Base-by-base conservation (phyloP, 2,113 vertebrate genomes). In the Ovibos moschatus region DNA sequence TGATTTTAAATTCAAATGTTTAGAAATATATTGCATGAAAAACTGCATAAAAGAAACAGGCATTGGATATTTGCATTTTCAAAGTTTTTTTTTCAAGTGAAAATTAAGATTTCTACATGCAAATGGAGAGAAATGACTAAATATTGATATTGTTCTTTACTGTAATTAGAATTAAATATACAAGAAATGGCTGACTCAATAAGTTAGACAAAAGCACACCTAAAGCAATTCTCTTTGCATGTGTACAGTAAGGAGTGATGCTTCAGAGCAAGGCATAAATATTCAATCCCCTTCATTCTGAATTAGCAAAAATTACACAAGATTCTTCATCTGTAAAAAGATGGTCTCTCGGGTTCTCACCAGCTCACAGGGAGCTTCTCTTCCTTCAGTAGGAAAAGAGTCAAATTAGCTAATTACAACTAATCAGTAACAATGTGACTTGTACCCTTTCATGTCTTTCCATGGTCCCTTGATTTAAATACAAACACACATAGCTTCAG, bases 1-100 rank as follows among this genome's bases (percentile, higher is more conserved):
- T n/a, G 28, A 93, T 97, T 96, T 94, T 97, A 92, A 95, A 95
- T 96, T 95, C 84, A 89, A 84, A 96, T 92, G 50, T 84, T 92
- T 91, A 95, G 57, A n/a, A 95, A 94, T 91, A 78, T 28, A 51
- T 94, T 87, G 64, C 62, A 82, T 51, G 45, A 78, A 96, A 14
- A 95, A 76, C 78, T 87, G 51, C 15, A 33, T 27, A 71, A 93
- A 95, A 88, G 43, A 94, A 95, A 87, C 4, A 92, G 13, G 27
- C 71, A 84, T 74, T 96, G 62, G 23, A 88, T 91, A 85, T 83
- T 88, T 58, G 27, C 58, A 88, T 96, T 95, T 96, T 92, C 79
- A 83, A 91, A 11, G 8, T 71, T 57, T 82, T 51, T 89, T 58
- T 51, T 67, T 28, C 91, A 83, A 92, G 91, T 53, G 43, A 92